Evolutionary conservation across 2,888 invertebrate genomes (phyloP).

Genomic region (Cybosia mesomella): DNA sequence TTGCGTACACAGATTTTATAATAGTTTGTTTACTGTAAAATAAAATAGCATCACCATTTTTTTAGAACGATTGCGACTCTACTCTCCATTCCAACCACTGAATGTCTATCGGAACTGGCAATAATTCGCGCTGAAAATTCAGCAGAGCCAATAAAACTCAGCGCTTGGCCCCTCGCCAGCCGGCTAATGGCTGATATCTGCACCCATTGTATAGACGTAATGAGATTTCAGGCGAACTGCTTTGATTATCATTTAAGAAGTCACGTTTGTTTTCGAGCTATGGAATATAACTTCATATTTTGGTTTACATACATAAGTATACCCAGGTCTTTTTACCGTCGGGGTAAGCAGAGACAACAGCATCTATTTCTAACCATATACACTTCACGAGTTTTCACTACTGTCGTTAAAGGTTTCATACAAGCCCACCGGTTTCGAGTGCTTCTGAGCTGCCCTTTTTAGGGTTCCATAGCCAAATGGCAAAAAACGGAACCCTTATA

Average conservation of each 20-base stretch:
- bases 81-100: conserved; percentile 36
- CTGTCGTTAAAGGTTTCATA: too few species aligned
- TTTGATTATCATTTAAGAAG: conserved; percentile 36
- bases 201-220: conserved; percentile 64
- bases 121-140: conserved; percentile 74
- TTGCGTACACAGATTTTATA: too few species aligned
- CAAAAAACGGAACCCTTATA: too few species aligned
- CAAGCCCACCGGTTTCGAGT: too few species aligned
- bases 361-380: too few species aligned
- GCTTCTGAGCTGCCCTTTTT: too few species aligned
- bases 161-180: conserved; percentile 62
- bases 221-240: conserved; percentile 65
- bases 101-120: conserved; percentile 59
- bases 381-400: too few species aligned
- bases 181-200: conserved; percentile 59
- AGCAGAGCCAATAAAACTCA: conserved; percentile 70
- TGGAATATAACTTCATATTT: background rate
- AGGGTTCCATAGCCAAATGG: too few species aligned
- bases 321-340: too few species aligned
- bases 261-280: background rate
- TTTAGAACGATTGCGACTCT: conserved; percentile 31
- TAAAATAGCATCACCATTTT: background rate
- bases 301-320: background rate
- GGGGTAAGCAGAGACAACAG: too few species aligned
- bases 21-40: background rate